Evolutionary conservation across 2,888 invertebrate genomes (phyloP).

Genomic region (Theodoxus fluviatilis): DNA sequence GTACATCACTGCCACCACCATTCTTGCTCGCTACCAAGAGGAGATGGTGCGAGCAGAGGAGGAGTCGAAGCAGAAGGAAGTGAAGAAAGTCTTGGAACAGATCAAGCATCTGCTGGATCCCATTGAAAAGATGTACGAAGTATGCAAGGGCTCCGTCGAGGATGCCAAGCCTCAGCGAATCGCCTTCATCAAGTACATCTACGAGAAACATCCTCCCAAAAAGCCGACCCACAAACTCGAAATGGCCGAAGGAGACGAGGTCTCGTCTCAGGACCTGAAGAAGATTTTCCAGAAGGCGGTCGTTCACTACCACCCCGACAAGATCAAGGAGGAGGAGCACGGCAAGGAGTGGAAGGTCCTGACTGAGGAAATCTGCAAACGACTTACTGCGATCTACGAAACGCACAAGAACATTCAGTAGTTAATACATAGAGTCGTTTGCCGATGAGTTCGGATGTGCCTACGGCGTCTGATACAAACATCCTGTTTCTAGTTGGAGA

Average conservation of each 20-base stretch:
- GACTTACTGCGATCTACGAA: too few species aligned
- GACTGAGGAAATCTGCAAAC: slow-evolving; percentile 46
- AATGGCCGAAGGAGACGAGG: slow-evolving; percentile 13
- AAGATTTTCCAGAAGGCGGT: slow-evolving; percentile 40
- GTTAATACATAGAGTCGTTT: too few species aligned
- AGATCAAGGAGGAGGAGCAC: slow-evolving; percentile 33
- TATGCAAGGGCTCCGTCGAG: too few species aligned
- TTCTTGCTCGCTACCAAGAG: slow-evolving; percentile 37
- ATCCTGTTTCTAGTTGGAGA: too few species aligned
- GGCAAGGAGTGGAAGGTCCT: slow-evolving; percentile 44
- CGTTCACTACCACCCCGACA: slow-evolving; percentile 48
- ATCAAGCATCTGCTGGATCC: slow-evolving; percentile 34
- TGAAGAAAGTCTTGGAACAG: slow-evolving; percentile 31
- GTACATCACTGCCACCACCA: slow-evolving; percentile 38
- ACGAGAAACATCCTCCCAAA: slow-evolving; percentile 39
- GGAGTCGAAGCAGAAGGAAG: slow-evolving; percentile 33
- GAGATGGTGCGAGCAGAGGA: slow-evolving; percentile 37
- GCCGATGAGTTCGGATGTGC: too few species aligned
- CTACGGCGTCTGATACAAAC: too few species aligned
- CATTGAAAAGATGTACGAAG: slow-evolving; percentile 27
- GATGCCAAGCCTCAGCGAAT: slow-evolving; percentile 25
- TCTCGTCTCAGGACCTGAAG: slow-evolving; percentile 31
- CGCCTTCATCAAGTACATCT: slow-evolving; percentile 38
- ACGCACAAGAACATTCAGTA: too few species aligned
- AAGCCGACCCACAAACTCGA: slow-evolving; percentile 36